A percentile compares a stretch with the other conserved stretches of the same genome.
Conservation (phyloP, 1,140 invertebrate genomes). For the Periplaneta americana region DNA sequence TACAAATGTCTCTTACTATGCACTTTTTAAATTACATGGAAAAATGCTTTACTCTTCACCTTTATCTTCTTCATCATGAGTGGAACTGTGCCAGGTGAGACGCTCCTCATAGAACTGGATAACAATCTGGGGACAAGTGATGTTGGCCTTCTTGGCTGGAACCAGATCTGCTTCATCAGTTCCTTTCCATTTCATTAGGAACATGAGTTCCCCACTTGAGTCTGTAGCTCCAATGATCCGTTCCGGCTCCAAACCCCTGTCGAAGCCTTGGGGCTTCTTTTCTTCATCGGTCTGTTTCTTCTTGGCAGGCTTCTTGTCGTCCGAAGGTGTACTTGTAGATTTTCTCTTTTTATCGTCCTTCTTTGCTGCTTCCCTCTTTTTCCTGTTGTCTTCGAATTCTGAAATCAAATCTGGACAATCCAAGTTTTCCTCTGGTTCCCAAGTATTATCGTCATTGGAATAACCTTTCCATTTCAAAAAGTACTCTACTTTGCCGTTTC, state of each 20-base stretch:
- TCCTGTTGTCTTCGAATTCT: constrained; percentile 49
- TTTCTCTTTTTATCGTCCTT: constrained; percentile 29
- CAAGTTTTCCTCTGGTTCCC: constrained; percentile 86
- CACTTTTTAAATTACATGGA: too few relatives aligned
- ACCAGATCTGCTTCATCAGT: constrained; percentile 93
- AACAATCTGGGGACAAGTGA: constrained; percentile 89
- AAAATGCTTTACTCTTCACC: too few relatives aligned
- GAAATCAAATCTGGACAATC: constrained; percentile 90
- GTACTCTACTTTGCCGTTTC: constrained; percentile 69
- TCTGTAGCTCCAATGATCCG: constrained; percentile 94
- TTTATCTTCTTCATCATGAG: constrained; percentile 51
- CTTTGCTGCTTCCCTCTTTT: constrained; percentile 19
- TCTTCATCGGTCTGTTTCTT: constrained; percentile 36
- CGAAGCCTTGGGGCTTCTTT: constrained; percentile 69
- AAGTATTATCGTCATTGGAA: constrained; percentile 73
- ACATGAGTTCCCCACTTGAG: constrained; percentile 93
- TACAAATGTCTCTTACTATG: too few relatives aligned
- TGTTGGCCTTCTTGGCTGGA: constrained; percentile 84
- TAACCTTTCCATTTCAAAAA: constrained; percentile 92
- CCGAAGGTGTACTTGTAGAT: background rate
- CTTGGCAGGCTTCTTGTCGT: constrained; percentile 15
- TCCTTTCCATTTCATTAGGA: constrained; percentile 96
- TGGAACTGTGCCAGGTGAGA: constrained; percentile 86
- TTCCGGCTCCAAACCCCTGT: constrained; percentile 84
- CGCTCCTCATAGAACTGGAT: constrained; percentile 95